A percentile compares a stretch with the other conserved stretches of the same genome.
phyloP scores from a whole-genome alignment of 2,113 vertebrate genomes.

The Eira barbara region DNA sequence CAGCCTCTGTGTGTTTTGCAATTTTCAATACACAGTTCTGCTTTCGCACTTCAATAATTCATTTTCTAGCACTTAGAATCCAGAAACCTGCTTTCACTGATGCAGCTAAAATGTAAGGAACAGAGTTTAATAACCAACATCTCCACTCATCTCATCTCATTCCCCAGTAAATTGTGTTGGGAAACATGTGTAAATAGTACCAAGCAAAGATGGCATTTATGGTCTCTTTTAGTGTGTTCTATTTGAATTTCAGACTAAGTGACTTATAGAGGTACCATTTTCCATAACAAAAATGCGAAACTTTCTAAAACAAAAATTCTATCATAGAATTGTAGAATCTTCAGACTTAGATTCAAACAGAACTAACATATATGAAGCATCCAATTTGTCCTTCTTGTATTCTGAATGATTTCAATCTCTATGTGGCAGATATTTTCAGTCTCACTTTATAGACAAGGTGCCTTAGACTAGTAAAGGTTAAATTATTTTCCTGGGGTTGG shows the following conservation, averaged over 20 bases:
- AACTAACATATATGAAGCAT: not conserved
- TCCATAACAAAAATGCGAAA: slow-evolving; percentile 5
- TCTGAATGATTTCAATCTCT: not conserved
- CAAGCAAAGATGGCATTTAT: slow-evolving; percentile 55
- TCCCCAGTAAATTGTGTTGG: slow-evolving; percentile 47
- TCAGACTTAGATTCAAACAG: not conserved
- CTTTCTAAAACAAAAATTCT: slow-evolving; percentile 14
- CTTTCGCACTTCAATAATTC: slow-evolving; percentile 65
- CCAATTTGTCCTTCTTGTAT: not conserved
- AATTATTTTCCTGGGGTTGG: not conserved
- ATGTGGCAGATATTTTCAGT: not conserved
- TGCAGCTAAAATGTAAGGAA: slow-evolving; percentile 59
- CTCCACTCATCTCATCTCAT: slow-evolving; percentile 44
- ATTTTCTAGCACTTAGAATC: slow-evolving; percentile 61
- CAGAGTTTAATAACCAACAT: slow-evolving; percentile 56
- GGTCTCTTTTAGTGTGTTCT: not conserved
- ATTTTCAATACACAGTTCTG: slow-evolving; percentile 32
- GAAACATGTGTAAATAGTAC: slow-evolving; percentile 54
- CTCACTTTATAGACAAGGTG: not conserved
- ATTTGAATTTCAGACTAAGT: slow-evolving; percentile 27
- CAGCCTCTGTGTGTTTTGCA: slow-evolving; percentile 32
- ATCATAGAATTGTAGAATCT: not conserved
- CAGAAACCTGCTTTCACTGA: slow-evolving; percentile 55
- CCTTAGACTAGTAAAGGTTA: not conserved
- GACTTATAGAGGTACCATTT: not conserved